Evolutionary conservation across 2,888 invertebrate genomes (phyloP).

Genomic region (Temnothorax rugatulus): DNA sequence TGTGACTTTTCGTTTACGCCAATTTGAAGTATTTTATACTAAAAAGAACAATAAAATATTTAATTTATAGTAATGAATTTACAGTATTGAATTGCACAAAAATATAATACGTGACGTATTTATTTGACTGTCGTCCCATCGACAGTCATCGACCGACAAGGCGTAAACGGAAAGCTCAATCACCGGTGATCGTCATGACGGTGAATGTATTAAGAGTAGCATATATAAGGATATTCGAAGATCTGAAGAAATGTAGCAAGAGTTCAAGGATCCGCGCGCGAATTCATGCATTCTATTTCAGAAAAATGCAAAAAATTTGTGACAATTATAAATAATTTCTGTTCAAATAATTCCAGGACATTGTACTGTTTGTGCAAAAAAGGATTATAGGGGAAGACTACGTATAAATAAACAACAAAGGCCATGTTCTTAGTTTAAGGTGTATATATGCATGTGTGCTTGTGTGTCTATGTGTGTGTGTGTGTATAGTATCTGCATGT

Average conservation of each 20-base stretch:
- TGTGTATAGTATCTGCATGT: slow-evolving; percentile 68
- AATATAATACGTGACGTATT: neutral
- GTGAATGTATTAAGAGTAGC: neutral
- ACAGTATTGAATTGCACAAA: neutral
- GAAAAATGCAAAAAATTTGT: neutral
- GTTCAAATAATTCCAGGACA: slow-evolving; percentile 48
- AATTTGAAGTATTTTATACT: neutral
- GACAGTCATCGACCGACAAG: neutral
- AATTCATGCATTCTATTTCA: neutral
- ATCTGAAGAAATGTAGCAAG: neutral
- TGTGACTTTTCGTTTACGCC: neutral
- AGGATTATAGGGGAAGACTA: slow-evolving; percentile 63
- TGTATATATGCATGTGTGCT: slow-evolving; percentile 14
- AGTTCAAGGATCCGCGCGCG: slow-evolving; percentile 4
- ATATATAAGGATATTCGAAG: neutral
- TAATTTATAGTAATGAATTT: neutral
- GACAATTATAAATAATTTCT: slow-evolving; percentile 10
- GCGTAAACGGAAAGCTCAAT: neutral
- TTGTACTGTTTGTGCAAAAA: slow-evolving; percentile 27
- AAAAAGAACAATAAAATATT: neutral
- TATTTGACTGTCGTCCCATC: neutral
- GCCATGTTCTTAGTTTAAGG: slow-evolving; percentile 49
- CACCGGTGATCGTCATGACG: neutral
- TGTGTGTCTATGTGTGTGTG: slow-evolving; percentile 27
- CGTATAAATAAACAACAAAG: slow-evolving; percentile 65